Base-by-base conservation (phyloP, 2,888 invertebrate genomes). In the Gymnoscelis rufifasciata region DNA sequence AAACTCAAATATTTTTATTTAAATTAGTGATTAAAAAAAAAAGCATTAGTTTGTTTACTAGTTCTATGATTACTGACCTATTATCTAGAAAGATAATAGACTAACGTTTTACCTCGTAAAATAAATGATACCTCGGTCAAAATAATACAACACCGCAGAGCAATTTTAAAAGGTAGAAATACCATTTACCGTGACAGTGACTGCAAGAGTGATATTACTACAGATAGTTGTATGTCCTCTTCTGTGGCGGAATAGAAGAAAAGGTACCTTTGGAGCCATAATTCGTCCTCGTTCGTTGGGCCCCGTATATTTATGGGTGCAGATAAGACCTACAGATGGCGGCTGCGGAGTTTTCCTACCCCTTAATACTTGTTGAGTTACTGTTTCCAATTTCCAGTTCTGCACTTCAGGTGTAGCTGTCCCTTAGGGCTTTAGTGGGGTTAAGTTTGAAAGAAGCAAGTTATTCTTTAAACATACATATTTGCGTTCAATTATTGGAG, bases 311-410 rank as follows among this genome's bases (percentile, higher is more conserved):
- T 87, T 88, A 88, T 84, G 74, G 77, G 62, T 58, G 61, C 64
- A 87, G 87, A 88, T 86, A 87, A 87, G 81, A 79, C 79, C 78
- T 87, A 78, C 87, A 86, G 87, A 88, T 86, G 87, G 84, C 77
- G 74, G 66, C 65, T 68, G 64, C 68, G 70, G 75, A 84, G 76
- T 84, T 88, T 83, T 84, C 83, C 78, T 74, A 78, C 45, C 81
- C 86, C 84, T 78, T 84, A 83, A 84, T 86, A 87, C 84, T 86
- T 80, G 84, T 83, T 87, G 86, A 88, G 78, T 86, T 86, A 88
- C 83, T 77, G 78, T 74, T 79, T 80, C 81, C 86, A 88, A 88
- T 88, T 86, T 86, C 77, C 79, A 81, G 76, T 65, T 71, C 71
- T 73, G 70, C 78, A 79, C 80, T 83, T 79, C 82, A 83, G 84